Evolutionary conservation across 2,797 vertebrate genomes (phyloP), one percentile per base, ranked within the genome.

Genomic region (Typhlichthys eigenmanni): DNA sequence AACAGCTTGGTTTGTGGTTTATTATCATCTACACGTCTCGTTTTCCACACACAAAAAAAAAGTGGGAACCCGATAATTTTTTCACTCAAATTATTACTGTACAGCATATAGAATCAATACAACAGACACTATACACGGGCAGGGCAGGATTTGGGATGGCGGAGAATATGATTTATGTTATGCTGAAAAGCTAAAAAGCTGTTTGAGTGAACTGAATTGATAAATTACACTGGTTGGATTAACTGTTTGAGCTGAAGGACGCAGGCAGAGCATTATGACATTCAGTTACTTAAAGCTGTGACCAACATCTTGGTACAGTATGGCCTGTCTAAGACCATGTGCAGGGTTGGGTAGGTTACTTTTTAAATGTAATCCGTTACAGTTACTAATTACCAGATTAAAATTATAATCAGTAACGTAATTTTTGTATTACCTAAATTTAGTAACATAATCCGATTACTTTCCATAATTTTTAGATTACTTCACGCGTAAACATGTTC

Each of bases 71-170:
- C 67, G 69, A 62, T 68, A 78, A 80, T 79, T 76, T 68, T 71
- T 84, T 29, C 24, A 79, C 57, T 73, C 60, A 85, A 74, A 58
- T 84, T 76, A 70, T 87, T 78, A 87, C 90, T 92, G 91, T 92
- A 93, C 92, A 93, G 75, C 78, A 83, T 87, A 84, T 83, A 88
- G 91, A 88, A 86, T 87, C 68, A 86, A 70, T 82, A 87, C 74
- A 88, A 88, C 77, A 72, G 78, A 86, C 60, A 85, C 83, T 88
- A 81, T 90, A 89, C 88, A 92, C 52, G 61, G 58, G 68, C 64
- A 71, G 75, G 64, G 68, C 60, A 56, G 34, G 34, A 38, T 38
- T 38, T 56, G 49, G 55, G 45, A 13, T 11, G 2, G 9, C 29
- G 51, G 51, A 16, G 43, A 2, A 47, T 64, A 74, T 71, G 66